phyloP scores from a whole-genome alignment of 2,797 vertebrate genomes.

The Steatocranus sp. region DNA sequence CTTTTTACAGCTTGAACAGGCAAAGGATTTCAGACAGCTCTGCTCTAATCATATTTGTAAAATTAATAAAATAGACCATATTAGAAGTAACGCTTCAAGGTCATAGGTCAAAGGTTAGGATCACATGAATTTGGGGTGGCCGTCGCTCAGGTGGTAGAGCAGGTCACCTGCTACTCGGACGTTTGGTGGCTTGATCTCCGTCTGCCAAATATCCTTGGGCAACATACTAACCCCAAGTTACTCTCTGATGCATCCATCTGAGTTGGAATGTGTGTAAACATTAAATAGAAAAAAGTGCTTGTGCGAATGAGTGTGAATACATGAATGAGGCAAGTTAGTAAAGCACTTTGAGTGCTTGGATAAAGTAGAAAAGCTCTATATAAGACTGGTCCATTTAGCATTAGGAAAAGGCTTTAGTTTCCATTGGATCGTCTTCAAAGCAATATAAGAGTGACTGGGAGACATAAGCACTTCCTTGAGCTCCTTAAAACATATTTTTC shows the following conservation, averaged over 20 bases:
- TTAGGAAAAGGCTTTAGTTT: neutral
- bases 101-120: neutral
- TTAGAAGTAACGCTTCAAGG: neutral
- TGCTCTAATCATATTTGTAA: neutral
- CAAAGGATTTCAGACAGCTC: neutral
- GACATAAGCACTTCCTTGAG: neutral
- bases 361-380: neutral
- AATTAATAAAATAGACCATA: neutral
- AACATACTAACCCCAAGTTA: neutral
- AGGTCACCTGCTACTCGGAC: neutral
- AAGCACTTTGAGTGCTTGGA: neutral
- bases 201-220: neutral
- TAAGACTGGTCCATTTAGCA: neutral
- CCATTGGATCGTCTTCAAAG: neutral
- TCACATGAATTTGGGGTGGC: neutral
- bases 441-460: neutral
- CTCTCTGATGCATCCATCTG: neutral
- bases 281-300: neutral
- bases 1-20: neutral
- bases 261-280: neutral
- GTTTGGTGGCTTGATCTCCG: neutral
- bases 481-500: neutral
- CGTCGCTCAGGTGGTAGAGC: neutral
- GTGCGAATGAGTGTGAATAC: neutral
- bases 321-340: neutral